Evolutionary conservation across 2,888 invertebrate genomes (phyloP).

Genomic region (Aproaerema taeniolella): DNA sequence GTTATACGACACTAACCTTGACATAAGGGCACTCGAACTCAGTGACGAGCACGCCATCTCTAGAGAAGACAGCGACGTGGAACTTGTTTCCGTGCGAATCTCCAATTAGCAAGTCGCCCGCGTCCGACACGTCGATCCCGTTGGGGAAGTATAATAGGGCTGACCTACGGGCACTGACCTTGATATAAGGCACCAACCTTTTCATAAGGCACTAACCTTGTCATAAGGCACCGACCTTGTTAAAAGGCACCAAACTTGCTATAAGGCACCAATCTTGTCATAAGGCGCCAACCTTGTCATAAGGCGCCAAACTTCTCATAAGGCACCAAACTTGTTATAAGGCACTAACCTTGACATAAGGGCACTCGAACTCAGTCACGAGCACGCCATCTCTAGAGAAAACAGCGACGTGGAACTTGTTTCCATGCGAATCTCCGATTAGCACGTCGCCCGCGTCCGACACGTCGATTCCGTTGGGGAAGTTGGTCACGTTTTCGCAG

Average conservation of each 20-base stretch:
- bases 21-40: constrained; percentile 99
- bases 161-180: no score
- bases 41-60: constrained; percentile 90
- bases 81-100: constrained; percentile 99
- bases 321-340: no score
- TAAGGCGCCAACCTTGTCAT: no score
- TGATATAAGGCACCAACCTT: no score
- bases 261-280: no score
- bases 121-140: constrained; percentile 98
- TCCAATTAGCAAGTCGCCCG: constrained; percentile 96
- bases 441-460: constrained; percentile 97
- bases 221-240: no score
- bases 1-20: no score
- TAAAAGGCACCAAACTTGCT: no score
- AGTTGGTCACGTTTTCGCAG: constrained; percentile 96
- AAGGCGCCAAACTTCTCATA: no score
- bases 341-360: constrained; percentile 99
- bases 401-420: constrained; percentile 97
- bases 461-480: constrained; percentile 98
- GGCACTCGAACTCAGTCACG: constrained; percentile 96
- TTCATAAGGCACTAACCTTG: no score
- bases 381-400: constrained; percentile 92
- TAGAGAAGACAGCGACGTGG: constrained; percentile 96
- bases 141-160: constrained; percentile 99
- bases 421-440: constrained; percentile 98